Conservation (phyloP, 2,888 invertebrate species). For the Incurvaria masculella region DNA sequence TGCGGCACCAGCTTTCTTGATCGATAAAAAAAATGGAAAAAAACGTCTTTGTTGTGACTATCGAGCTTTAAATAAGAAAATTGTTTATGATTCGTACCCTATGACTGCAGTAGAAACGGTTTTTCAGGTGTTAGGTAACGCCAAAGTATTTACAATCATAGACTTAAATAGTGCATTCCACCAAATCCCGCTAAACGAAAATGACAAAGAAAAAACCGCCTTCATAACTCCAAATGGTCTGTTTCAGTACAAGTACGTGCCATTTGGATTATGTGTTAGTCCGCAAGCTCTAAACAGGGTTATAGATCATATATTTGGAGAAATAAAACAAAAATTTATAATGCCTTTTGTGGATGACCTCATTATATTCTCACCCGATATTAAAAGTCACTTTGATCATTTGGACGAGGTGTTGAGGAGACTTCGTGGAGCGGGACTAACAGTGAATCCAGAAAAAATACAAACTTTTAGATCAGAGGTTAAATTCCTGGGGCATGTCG, state of each 20-base stretch:
- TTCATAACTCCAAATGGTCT: neutral
- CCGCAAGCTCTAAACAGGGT: neutral
- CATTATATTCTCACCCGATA: neutral
- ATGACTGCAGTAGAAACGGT: neutral
- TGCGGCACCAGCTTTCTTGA: too few species aligned
- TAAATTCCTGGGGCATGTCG: neutral
- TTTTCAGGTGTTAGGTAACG: neutral
- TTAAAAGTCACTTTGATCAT: neutral
- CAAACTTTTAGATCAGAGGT: neutral
- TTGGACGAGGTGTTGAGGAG: neutral
- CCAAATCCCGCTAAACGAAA: neutral
- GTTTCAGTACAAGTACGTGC: neutral
- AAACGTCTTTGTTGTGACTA: too few species aligned
- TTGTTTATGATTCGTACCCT: too few species aligned
- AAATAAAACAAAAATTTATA: constrained; percentile 6
- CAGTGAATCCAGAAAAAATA: constrained; percentile 1
- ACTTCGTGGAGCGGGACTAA: neutral
- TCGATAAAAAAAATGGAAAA: too few species aligned
- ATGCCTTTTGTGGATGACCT: constrained; percentile 6
- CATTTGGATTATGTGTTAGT: neutral
- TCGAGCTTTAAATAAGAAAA: too few species aligned
- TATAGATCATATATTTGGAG: neutral
- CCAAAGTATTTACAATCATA: neutral
- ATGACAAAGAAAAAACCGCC: neutral
- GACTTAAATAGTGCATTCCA: neutral